phyloP scores from a whole-genome alignment of 2,888 invertebrate genomes.

The Ectemnius continuus region DNA sequence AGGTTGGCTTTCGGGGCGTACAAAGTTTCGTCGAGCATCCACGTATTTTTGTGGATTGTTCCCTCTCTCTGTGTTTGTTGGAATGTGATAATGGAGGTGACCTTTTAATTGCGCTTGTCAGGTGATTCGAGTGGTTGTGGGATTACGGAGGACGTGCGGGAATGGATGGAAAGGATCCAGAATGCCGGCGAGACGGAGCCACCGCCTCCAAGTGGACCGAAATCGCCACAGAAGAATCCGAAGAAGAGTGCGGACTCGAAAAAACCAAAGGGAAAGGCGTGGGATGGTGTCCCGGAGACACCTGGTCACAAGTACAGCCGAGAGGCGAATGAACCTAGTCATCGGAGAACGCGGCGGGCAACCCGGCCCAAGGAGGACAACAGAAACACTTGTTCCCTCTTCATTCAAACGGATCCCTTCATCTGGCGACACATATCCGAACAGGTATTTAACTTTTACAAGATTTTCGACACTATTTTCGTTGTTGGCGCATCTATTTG shows the following conservation, averaged over 20 bases:
- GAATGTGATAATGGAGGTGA: not conserved
- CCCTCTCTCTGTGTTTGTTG: not conserved
- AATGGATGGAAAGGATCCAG: slow-evolving; percentile 96
- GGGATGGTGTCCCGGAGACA: slow-evolving; percentile 75
- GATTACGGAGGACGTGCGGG: slow-evolving; percentile 90
- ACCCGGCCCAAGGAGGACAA: slow-evolving; percentile 84
- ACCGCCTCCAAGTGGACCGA: slow-evolving; percentile 33
- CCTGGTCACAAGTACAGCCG: slow-evolving; percentile 87
- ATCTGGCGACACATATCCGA: slow-evolving; percentile 96
- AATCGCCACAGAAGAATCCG: slow-evolving; percentile 22
- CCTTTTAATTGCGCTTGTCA: slow-evolving; percentile 67
- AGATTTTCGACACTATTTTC: not conserved
- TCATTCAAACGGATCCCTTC: slow-evolving; percentile 98
- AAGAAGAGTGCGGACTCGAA: slow-evolving; percentile 78
- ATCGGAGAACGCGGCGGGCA: slow-evolving; percentile 80
- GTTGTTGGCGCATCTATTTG: not conserved
- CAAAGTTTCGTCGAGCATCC: not conserved
- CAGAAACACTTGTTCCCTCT: slow-evolving; percentile 95
- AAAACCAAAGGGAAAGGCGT: slow-evolving; percentile 61
- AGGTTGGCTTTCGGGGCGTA: no score
- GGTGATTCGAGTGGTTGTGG: slow-evolving; percentile 92
- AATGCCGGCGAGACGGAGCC: slow-evolving; percentile 80
- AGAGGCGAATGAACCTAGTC: slow-evolving; percentile 84
- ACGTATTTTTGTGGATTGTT: not conserved
- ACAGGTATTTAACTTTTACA: slow-evolving; percentile 81